These are phyloP conservation scores for Solen grandis DNA, from an alignment of 1,140 invertebrate genomes.

Conservation along the genomic window DNA sequence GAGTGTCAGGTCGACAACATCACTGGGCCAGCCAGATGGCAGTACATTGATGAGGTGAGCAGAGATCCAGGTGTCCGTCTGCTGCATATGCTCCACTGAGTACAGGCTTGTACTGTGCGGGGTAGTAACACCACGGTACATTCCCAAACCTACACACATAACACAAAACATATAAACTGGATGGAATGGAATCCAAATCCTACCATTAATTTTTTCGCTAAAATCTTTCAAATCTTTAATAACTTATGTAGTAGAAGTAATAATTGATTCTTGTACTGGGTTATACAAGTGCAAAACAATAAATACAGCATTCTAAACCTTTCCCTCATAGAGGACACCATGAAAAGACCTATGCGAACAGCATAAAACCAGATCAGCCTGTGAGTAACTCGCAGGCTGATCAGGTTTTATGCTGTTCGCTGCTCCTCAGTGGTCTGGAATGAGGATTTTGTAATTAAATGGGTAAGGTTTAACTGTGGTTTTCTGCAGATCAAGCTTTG, in stretches of 20 bases:
- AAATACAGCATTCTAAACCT: background rate
- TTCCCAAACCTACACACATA: slow-evolving; percentile 7
- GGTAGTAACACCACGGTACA: slow-evolving; percentile 70
- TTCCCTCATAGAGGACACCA: no score
- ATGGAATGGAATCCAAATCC: background rate
- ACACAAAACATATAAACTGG: background rate
- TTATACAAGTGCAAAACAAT: background rate
- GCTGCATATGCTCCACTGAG: slow-evolving; percentile 36
- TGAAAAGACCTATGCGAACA: no score
- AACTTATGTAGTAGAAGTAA: background rate
- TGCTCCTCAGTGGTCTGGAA: no score
- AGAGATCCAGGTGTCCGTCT: slow-evolving; percentile 43
- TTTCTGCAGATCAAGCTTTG: no score
- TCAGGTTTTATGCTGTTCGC: no score
- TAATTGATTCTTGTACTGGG: background rate
- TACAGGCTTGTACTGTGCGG: slow-evolving; percentile 64
- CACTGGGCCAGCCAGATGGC: slow-evolving; percentile 63
- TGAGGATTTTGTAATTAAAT: no score
- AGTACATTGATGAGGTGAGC: slow-evolving; percentile 52
- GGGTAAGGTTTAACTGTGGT: no score
- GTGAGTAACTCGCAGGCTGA: no score
- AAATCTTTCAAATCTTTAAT: background rate
- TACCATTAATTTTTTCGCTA: no score
- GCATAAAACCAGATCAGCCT: no score
- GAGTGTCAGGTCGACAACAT: slow-evolving; percentile 64